phyloP scores from a whole-genome alignment of 1,140 invertebrate species.

The Armadillidium nasatum region DNA sequence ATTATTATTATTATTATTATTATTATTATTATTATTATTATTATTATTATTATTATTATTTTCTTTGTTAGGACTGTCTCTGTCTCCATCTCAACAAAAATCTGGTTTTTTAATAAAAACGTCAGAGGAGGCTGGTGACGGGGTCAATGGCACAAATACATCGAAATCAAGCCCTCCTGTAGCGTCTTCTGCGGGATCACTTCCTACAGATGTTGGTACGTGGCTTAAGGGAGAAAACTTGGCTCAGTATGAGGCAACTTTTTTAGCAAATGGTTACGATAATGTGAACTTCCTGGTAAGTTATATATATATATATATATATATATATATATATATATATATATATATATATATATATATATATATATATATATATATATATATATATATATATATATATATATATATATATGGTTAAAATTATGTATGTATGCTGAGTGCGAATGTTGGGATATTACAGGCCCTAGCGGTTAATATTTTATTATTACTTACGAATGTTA shows the following conservation, averaged over 20 bases:
- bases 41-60: background rate
- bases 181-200: background rate
- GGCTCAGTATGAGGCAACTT: conserved; percentile 73
- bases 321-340: background rate
- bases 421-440: too few species aligned
- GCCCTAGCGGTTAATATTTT: too few species aligned
- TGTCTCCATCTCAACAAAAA: conserved; percentile 37
- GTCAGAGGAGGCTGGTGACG: conserved; percentile 59
- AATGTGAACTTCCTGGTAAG: conserved; percentile 88
- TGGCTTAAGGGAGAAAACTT: conserved; percentile 58
- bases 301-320: conserved; percentile 41
- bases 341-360: background rate
- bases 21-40: background rate
- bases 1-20: too few species aligned
- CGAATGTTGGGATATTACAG: too few species aligned
- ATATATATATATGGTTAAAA: too few species aligned
- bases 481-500: too few species aligned
- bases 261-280: conserved; percentile 84
- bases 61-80: conserved; percentile 26
- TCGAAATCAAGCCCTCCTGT: background rate
- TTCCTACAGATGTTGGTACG: conserved; percentile 17
- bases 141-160: conserved; percentile 5
- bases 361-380: too few species aligned
- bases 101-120: conserved; percentile 42
- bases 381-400: too few species aligned